phyloP scores from a whole-genome alignment of 2,113 vertebrate genomes.

The Rostratula benghalensis region DNA sequence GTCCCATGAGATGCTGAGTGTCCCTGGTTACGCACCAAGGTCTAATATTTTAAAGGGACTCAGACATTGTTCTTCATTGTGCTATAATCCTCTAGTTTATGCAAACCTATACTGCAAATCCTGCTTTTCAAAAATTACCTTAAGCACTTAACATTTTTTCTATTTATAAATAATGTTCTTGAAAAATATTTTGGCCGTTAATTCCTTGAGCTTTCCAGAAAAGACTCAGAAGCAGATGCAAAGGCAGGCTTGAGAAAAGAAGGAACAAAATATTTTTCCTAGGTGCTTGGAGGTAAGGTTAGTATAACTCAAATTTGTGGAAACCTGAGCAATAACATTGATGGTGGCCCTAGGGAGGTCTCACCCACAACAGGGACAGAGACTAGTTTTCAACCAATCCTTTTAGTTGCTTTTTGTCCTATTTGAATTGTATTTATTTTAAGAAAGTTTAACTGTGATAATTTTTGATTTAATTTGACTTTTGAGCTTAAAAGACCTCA shows the following conservation, averaged over 20 bases:
- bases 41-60: not conserved
- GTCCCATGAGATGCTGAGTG: not conserved
- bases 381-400: not conserved
- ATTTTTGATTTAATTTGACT: not conserved
- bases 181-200: not conserved
- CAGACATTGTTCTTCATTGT: fast-evolving
- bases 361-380: not conserved
- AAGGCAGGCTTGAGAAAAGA: not conserved
- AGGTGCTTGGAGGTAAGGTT: not conserved
- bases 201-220: not conserved
- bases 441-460: not conserved
- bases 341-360: not conserved
- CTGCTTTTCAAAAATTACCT: not conserved
- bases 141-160: not conserved
- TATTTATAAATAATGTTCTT: not conserved
- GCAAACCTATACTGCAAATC: not conserved
- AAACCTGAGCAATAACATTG: not conserved
- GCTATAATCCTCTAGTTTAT: not conserved
- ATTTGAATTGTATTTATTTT: not conserved
- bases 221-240: not conserved
- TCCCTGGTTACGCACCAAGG: not conserved
- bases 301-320: not conserved
- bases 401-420: not conserved
- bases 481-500: not conserved
- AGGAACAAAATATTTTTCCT: not conserved